Conservation (phyloP, 1,140 invertebrate genomes). For the Nylanderia fulva region DNA sequence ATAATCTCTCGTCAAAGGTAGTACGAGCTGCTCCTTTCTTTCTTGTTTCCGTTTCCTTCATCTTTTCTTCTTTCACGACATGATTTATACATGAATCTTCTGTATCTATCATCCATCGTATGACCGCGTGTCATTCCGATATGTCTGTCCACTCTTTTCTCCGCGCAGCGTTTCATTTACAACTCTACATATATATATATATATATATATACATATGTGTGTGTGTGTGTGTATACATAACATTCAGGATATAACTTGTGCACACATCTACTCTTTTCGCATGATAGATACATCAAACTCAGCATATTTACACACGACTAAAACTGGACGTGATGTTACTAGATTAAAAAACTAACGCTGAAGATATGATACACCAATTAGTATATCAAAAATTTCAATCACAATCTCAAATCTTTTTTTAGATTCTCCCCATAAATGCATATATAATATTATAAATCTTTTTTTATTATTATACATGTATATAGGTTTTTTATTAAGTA, state of each 20-base stretch:
- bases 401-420: background rate
- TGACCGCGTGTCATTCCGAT: constrained; percentile 2
- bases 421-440: background rate
- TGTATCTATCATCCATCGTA: constrained; percentile 4
- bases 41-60: background rate
- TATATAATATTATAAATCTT: no score
- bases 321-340: background rate
- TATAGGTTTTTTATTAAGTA: background rate
- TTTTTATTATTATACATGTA: background rate
- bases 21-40: background rate
- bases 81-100: constrained; percentile 12
- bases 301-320: background rate
- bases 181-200: background rate
- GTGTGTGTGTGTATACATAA: background rate
- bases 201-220: background rate
- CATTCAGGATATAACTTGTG: no score
- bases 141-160: background rate
- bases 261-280: background rate
- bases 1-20: constrained; percentile 40
- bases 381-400: background rate
- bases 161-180: background rate
- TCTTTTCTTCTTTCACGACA: constrained; percentile 18
- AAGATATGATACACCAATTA: background rate
- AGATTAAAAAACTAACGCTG: background rate
- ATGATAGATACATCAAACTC: background rate